Evolutionary conservation across 37 sponge, comb jelly and placozoan species (phyloP), one percentile per base, ranked within the genome.

Genomic region (Oopsacas minuta): DNA sequence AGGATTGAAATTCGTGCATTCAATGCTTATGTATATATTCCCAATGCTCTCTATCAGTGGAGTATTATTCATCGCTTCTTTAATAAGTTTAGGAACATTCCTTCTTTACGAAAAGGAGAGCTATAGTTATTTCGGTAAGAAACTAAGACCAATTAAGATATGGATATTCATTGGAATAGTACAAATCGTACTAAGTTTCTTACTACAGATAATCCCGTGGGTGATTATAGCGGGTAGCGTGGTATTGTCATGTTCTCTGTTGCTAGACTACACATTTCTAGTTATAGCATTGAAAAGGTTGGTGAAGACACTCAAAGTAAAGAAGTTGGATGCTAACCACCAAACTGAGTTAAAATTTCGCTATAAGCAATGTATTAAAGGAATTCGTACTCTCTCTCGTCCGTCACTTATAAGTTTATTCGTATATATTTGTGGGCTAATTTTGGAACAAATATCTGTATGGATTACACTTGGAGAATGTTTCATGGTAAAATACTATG

Each of bases 121-220:
- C 28, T 61, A 61, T 34, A 61, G 28, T n/a, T 61, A 61, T 61
- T 61, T 61, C 75, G 75, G 75, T 25, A 61, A 61, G 22, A 61
- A 61, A 5, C 30, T 61, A 20, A 61, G 28, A 61, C 5, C 17
- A 5, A 12, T 61, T n/a, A 61, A 12, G 22, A 61, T 10, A n/a
- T 61, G 75, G 75, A n/a, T 61, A 7, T 61, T 25, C 28, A 61
- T 61, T 34, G 75, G 75, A 10, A 25, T 12, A 61, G 5, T 61
- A 32, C 75, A 61, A 61, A 61, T 61, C 30, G 20, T 5, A 5
- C 7, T 12, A 20, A 34, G 22, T 34, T 20, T 61, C 3, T 61
- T 61, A 61, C 28, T 61, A 10, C 22, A 32, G 75, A n/a, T n/a
- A n/a, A 61, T 61, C 28, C 75, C 75, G 22, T 61, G 28, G 5